These are phyloP conservation scores for Agrochola litura DNA, from an alignment of 2,888 invertebrate species.

Conservation along the genomic window DNA sequence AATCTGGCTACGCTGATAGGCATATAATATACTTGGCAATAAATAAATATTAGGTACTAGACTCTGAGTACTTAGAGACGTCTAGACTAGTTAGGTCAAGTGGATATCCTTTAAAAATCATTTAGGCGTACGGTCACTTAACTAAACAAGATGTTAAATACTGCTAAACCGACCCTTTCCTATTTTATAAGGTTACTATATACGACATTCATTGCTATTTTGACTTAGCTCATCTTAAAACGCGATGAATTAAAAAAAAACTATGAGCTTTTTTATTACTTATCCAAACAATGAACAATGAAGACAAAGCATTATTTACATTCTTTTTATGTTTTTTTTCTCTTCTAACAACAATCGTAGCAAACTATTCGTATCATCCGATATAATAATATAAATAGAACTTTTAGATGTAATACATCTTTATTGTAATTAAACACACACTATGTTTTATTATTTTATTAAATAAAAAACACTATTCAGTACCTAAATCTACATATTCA, in stretches of 20 bases:
- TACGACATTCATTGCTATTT: not conserved
- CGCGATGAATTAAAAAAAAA: not conserved
- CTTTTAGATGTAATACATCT: not conserved
- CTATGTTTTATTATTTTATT: not conserved
- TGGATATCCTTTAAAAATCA: constrained; percentile 12
- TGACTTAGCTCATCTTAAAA: not conserved
- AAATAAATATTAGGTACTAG: not conserved
- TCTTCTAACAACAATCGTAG: not conserved
- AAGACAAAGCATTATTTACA: not conserved
- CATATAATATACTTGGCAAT: not conserved
- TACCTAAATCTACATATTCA: not conserved
- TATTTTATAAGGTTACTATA: not conserved
- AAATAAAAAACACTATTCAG: not conserved
- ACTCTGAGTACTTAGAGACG: not conserved
- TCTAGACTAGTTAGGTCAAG: constrained; percentile 22
- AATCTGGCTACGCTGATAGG: too few species aligned
- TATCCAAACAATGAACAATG: not conserved
- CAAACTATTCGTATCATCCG: not conserved
- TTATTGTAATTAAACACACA: not conserved
- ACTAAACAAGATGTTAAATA: not conserved
- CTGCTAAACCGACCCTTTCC: not conserved
- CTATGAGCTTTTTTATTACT: not conserved
- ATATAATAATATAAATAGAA: not conserved
- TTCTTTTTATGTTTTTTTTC: too few species aligned
- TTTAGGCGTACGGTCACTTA: constrained; percentile 11